Evolutionary conservation across 2,113 vertebrate species (phyloP).

Genomic region (Lepidothrix coronata): DNA sequence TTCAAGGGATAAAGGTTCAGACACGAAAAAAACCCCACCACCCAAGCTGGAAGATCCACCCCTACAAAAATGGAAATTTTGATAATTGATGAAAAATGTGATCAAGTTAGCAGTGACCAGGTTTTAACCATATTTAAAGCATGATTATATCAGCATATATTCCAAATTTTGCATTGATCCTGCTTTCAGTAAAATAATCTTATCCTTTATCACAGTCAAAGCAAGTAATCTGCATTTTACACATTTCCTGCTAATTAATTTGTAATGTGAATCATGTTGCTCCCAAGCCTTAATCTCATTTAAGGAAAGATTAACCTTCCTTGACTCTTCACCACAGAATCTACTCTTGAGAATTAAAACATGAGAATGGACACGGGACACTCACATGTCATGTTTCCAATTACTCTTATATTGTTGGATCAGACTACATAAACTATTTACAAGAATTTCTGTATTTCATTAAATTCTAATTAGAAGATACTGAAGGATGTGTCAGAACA

Average conservation of each 20-base stretch:
- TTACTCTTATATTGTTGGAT: background rate
- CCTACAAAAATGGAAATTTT: background rate
- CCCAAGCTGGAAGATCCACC: background rate
- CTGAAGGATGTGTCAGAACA: background rate
- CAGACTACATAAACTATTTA: background rate
- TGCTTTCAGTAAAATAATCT: background rate
- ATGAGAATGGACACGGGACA: background rate
- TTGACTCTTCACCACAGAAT: slow-evolving; percentile 46
- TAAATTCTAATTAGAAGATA: background rate
- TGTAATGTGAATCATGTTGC: background rate
- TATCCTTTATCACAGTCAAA: background rate
- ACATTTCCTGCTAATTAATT: background rate
- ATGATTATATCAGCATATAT: background rate
- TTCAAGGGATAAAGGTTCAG: background rate
- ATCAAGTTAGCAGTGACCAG: background rate
- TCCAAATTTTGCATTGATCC: background rate
- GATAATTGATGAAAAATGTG: background rate
- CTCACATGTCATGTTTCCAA: background rate
- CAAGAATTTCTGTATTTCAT: background rate
- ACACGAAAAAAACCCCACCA: background rate
- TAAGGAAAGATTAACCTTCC: slow-evolving; percentile 58
- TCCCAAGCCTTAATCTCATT: slow-evolving; percentile 17
- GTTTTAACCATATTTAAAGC: background rate
- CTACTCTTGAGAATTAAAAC: background rate
- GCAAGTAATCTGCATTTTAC: background rate